Conservation (phyloP, 2,888 invertebrate genomes). For the Perithous albicinctus region DNA sequence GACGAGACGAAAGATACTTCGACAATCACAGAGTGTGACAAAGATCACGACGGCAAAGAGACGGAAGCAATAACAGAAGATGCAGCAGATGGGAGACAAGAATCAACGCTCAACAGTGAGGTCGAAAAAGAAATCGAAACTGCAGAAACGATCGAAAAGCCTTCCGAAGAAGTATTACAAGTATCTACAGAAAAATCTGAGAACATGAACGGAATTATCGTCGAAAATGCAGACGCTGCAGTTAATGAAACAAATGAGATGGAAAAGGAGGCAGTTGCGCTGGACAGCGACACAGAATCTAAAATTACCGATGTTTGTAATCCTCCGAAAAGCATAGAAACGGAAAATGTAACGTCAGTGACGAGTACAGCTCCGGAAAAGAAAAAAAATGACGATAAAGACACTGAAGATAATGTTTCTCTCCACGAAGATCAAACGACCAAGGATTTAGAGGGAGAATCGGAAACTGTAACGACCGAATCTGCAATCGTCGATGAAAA, state of each 20-base stretch:
- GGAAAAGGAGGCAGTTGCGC: conserved; percentile 50
- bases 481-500: not conserved
- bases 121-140: conserved; percentile 9
- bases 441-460: conserved; percentile 1
- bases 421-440: not conserved
- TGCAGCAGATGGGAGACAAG: not conserved
- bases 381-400: conserved; percentile 12
- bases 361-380: not conserved
- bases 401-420: not conserved
- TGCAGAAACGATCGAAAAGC: not conserved
- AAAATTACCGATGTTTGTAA: conserved; percentile 11
- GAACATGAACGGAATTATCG: not conserved
- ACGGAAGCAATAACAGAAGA: conserved; percentile 10
- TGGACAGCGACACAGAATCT: conserved; percentile 35
- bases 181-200: not conserved
- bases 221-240: not conserved
- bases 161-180: not conserved
- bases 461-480: not conserved
- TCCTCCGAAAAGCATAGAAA: conserved; percentile 44
- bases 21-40: not conserved
- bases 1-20: not conserved
- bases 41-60: conserved; percentile 19
- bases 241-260: conserved; percentile 48
- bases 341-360: not conserved
- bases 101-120: not conserved